These are phyloP conservation scores for Tinea trinotella DNA, from an alignment of 2,888 invertebrate species.

Conservation along the genomic window DNA sequence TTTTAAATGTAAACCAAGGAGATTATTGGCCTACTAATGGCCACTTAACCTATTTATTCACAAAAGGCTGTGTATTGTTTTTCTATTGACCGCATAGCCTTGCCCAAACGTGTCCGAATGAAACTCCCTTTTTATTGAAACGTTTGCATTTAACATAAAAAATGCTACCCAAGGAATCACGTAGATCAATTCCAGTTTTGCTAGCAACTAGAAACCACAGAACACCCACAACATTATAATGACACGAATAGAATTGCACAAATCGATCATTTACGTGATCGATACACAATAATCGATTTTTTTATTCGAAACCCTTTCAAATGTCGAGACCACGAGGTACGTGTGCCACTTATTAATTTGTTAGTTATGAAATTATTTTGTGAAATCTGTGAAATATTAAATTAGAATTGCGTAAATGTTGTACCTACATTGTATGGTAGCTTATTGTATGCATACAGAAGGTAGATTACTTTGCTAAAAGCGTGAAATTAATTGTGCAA, in stretches of 20 bases:
- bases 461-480: constrained; percentile 7
- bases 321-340: constrained; percentile 3
- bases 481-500: constrained; percentile 10
- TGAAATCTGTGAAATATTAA: constrained; percentile 61
- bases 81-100: constrained; percentile 9
- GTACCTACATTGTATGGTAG: not conserved
- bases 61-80: not conserved
- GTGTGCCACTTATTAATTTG: constrained; percentile 13
- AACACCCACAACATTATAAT: constrained; percentile 50
- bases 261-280: constrained; percentile 60
- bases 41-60: constrained; percentile 1
- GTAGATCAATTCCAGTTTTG: constrained; percentile 20
- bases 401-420: constrained; percentile 37
- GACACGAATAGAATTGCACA: constrained; percentile 51
- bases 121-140: not conserved
- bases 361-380: constrained; percentile 52
- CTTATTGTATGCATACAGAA: not conserved
- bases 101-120: constrained; percentile 6
- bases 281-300: constrained; percentile 15
- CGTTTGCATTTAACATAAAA: not conserved
- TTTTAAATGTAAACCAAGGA: not conserved
- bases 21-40: not conserved
- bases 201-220: constrained; percentile 41
- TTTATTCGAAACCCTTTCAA: constrained; percentile 16
- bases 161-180: constrained; percentile 23